These are phyloP conservation scores for Apis mellifera DNA, from an alignment of 1,140 invertebrate genomes.

Conservation along the genomic window Amel_HAv3.1 CM009934.2:10315001-10315500, in stretches of 20 bases:
- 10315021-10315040: not conserved
- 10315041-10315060: not conserved
- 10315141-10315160: not conserved
- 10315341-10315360: constrained; percentile 3
- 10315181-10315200: not conserved
- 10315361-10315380: not conserved
- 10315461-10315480: constrained; percentile 30
- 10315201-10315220: not conserved
- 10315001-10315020: not conserved
- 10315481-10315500: constrained; percentile 9
- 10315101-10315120: not conserved
- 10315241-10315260: not conserved
- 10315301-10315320: not conserved
- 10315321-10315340: not conserved
- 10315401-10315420: constrained; percentile 15
- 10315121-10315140: not conserved
- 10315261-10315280: not conserved
- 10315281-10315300: not conserved
- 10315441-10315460: constrained; percentile 5
- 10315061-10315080: not conserved
- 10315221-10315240: not conserved
- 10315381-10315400: not conserved
- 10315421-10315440: constrained; percentile 26
- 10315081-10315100: not conserved
- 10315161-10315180: not conserved